Conservation (phyloP, 2,888 invertebrate genomes). For the Agelastica alni region DNA sequence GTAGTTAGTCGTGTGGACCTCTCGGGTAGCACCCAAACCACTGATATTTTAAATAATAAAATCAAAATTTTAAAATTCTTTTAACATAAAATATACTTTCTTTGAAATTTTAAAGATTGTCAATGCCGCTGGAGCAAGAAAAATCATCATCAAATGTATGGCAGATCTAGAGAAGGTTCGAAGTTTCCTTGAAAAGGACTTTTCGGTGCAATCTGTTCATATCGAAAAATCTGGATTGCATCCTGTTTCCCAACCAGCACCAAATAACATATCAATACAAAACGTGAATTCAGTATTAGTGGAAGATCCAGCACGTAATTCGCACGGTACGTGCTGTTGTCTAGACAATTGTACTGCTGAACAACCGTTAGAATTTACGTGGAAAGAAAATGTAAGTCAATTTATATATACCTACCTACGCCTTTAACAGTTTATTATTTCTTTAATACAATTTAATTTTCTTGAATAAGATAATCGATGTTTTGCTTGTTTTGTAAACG, state of each 20-base stretch:
- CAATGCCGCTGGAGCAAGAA: constrained; percentile 34
- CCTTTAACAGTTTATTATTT: too few relatives aligned
- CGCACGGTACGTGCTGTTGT: constrained; percentile 10
- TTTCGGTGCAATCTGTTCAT: not conserved
- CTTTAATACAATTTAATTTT: too few relatives aligned
- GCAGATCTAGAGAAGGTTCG: constrained; percentile 37
- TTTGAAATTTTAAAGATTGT: constrained; percentile 27
- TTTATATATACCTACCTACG: too few relatives aligned
- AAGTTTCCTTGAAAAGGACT: constrained; percentile 29
- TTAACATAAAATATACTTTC: too few relatives aligned
- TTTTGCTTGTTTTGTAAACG: too few relatives aligned
- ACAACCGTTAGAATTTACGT: constrained; percentile 26
- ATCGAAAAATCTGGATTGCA: not conserved
- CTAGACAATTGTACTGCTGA: constrained; percentile 7
- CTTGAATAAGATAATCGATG: too few relatives aligned
- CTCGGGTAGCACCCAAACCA: too few relatives aligned
- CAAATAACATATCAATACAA: not conserved
- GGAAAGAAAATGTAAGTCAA: constrained; percentile 23
- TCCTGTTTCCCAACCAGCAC: not conserved
- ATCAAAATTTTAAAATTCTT: too few relatives aligned
- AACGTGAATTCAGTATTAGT: not conserved
- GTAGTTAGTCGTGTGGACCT: too few relatives aligned
- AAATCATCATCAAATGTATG: constrained; percentile 38
- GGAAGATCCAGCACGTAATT: not conserved
- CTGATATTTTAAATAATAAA: too few relatives aligned